These are phyloP conservation scores for Acanthopagrus latus DNA, from an alignment of 2,797 vertebrate genomes.

Conservation along the genomic window DNA sequence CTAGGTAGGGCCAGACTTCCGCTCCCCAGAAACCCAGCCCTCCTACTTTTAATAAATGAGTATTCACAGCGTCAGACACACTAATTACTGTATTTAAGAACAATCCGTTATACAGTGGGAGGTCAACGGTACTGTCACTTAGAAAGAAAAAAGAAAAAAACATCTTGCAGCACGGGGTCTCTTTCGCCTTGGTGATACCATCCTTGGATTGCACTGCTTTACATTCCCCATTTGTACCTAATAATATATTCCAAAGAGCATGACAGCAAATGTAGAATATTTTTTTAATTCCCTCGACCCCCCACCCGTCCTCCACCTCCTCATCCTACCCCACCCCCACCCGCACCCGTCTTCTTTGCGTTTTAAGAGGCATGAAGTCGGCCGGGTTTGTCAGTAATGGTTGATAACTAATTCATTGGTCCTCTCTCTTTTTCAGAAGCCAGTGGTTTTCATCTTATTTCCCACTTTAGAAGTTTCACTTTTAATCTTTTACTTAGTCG, in stretches of 20 bases:
- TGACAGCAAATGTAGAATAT: conserved; percentile 55
- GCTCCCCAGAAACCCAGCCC: conserved; percentile 51
- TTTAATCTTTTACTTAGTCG: conserved; percentile 75
- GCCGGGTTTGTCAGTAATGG: conserved; percentile 80
- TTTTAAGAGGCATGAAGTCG: conserved; percentile 76
- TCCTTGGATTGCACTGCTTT: conserved; percentile 55
- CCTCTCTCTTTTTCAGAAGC: conserved; percentile 70
- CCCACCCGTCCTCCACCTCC: conserved; percentile 5
- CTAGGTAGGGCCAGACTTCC: conserved; percentile 57
- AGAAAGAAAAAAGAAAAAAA: conserved; percentile 23
- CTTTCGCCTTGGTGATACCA: conserved; percentile 32
- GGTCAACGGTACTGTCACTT: conserved; percentile 35
- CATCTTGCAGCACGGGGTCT: conserved; percentile 20
- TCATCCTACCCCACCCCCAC: neutral
- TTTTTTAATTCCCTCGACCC: conserved; percentile 57
- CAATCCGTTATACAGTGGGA: conserved; percentile 56
- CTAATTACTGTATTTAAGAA: conserved; percentile 76
- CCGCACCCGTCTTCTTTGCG: conserved; percentile 50
- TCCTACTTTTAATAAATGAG: conserved; percentile 74
- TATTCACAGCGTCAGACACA: conserved; percentile 66
- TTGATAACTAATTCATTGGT: conserved; percentile 85
- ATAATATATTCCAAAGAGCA: conserved; percentile 73
- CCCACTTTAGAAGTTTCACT: conserved; percentile 77
- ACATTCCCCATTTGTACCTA: conserved; percentile 66
- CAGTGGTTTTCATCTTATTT: conserved; percentile 80